Evolutionary conservation across 2,888 invertebrate species (phyloP).

Genomic region (Ischnura elegans): DNA sequence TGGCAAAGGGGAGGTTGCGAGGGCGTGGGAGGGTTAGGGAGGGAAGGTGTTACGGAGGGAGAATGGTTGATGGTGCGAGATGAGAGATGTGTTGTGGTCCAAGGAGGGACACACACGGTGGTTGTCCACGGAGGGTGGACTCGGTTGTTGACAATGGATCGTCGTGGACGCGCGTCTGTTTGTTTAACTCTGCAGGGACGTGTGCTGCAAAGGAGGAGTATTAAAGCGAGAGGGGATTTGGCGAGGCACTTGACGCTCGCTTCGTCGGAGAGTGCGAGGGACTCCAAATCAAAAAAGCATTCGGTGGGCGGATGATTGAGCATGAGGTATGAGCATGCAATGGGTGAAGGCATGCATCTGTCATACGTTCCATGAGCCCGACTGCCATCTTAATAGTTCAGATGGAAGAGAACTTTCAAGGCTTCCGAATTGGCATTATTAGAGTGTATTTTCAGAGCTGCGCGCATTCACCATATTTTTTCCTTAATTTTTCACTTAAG

Average conservation of each 20-base stretch:
- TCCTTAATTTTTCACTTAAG: too few species aligned
- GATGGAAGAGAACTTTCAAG: too few species aligned
- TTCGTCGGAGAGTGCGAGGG: background rate
- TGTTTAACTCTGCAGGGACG: constrained; percentile 43
- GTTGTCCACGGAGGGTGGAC: constrained; percentile 66
- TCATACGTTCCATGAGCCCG: background rate
- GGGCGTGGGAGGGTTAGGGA: background rate
- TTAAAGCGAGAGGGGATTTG: constrained; percentile 30
- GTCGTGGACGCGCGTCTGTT: constrained; percentile 17
- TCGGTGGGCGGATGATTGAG: background rate
- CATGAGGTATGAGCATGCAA: background rate
- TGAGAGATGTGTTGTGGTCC: background rate
- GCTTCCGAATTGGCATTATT: too few species aligned
- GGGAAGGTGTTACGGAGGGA: constrained; percentile 35
- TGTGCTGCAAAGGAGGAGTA: constrained; percentile 1
- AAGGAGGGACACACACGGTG: background rate
- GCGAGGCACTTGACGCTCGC: constrained; percentile 21
- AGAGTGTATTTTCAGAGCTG: too few species aligned
- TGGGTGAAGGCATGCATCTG: background rate
- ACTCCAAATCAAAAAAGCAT: background rate
- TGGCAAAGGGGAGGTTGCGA: constrained; percentile 16
- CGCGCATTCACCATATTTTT: too few species aligned
- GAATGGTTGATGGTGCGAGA: constrained; percentile 21
- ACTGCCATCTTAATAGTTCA: background rate
- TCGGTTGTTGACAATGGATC: constrained; percentile 55